Evolutionary conservation across 2,888 invertebrate species (phyloP).

Genomic region (Psylliodes chrysocephalus): DNA sequence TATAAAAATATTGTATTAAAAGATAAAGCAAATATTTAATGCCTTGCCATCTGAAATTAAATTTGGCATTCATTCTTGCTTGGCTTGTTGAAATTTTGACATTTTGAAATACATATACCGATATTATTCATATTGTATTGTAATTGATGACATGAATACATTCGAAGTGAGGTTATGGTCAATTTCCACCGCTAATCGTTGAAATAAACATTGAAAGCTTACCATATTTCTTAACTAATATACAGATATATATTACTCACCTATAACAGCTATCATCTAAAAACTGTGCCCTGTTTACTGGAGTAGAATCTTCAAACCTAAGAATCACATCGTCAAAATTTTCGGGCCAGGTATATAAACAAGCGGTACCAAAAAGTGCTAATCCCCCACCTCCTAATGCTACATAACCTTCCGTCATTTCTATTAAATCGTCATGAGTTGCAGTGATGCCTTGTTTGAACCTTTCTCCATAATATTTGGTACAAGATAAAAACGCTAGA

Average conservation of each 20-base stretch:
- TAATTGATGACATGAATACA: too few relatives aligned
- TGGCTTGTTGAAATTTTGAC: too few relatives aligned
- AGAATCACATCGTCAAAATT: conserved; percentile 73
- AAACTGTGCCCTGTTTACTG: conserved; percentile 76
- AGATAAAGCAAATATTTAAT: too few relatives aligned
- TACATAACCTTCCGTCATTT: conserved; percentile 82
- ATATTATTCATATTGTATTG: too few relatives aligned
- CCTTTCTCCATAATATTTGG: conserved; percentile 64
- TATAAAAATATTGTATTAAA: too few relatives aligned
- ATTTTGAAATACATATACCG: too few relatives aligned
- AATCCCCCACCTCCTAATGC: conserved; percentile 92
- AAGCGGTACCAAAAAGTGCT: conserved; percentile 90
- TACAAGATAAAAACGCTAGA: conserved; percentile 89
- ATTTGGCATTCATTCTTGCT: too few relatives aligned
- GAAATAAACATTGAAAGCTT: conserved; percentile 5
- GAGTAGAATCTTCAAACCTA: conserved; percentile 69
- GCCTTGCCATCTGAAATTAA: too few relatives aligned
- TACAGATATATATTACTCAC: conserved; percentile 58
- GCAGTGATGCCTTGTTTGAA: conserved; percentile 65
- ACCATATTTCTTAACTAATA: too few relatives aligned
- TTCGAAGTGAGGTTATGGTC: too few relatives aligned
- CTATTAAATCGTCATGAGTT: conserved; percentile 76
- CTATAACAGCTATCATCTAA: conserved; percentile 94
- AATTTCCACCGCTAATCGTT: too few relatives aligned
- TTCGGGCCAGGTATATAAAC: conserved; percentile 90